phyloP scores from a whole-genome alignment of 1,140 invertebrate genomes.

The Eulimnadia texana region DNA sequence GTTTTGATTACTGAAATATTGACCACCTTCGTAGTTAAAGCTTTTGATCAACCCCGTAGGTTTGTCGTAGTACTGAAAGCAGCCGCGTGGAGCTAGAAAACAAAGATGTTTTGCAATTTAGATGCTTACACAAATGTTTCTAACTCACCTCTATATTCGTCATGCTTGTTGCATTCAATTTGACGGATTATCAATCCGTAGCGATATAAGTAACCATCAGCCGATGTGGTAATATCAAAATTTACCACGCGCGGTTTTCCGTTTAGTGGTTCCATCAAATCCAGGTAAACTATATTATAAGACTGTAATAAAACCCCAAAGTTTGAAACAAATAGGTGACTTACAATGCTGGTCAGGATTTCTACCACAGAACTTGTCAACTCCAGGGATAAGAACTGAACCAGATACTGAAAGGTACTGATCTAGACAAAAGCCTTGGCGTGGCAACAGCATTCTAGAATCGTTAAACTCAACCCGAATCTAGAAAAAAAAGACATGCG shows the following conservation, averaged over 20 bases:
- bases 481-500: constrained; percentile 10
- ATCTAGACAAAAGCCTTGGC: constrained; percentile 8
- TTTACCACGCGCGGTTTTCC: neutral
- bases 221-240: constrained; percentile 6
- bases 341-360: constrained; percentile 14
- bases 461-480: constrained; percentile 9
- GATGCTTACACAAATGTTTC: neutral
- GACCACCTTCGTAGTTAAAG: constrained; percentile 24
- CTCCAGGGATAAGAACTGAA: neutral
- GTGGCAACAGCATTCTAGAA: constrained; percentile 7
- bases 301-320: neutral
- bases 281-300: constrained; percentile 13
- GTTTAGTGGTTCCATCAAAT: neutral
- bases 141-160: constrained; percentile 1
- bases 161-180: constrained; percentile 5
- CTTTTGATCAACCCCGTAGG: constrained; percentile 23
- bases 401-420: constrained; percentile 6
- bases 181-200: constrained; percentile 10
- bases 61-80: constrained; percentile 24
- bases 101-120: neutral
- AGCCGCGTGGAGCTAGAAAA: constrained; percentile 24
- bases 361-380: constrained; percentile 11
- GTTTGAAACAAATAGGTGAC: neutral
- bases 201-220: constrained; percentile 5
- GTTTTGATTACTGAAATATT: constrained; percentile 22